Conservation (phyloP, 2,113 vertebrate genomes). For the Phyllopteryx taeniolatus region DNA sequence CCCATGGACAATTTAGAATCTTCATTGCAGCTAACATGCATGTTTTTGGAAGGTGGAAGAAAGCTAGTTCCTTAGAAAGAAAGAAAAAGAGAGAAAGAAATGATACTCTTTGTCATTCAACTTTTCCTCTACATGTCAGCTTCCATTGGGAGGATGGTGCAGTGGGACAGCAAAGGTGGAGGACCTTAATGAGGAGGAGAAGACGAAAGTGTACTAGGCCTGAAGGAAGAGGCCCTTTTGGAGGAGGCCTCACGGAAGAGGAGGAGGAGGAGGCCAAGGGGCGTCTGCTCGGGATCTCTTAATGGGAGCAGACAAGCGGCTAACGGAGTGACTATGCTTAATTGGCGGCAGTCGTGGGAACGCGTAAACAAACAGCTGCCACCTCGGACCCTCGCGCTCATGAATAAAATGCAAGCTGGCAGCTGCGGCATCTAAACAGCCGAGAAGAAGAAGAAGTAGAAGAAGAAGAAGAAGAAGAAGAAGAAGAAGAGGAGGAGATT, state of each 20-base stretch:
- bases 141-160: too few species aligned
- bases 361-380: conserved; percentile 81
- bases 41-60: too few species aligned
- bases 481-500: conserved; percentile 60
- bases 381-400: conserved; percentile 54
- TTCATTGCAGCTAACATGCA: too few species aligned
- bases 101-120: too few species aligned
- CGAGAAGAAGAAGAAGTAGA: conserved; percentile 25
- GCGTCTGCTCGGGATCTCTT: conserved; percentile 68
- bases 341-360: conserved; percentile 80
- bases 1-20: too few species aligned
- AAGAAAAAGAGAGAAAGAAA: too few species aligned
- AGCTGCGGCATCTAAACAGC: conserved; percentile 58
- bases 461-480: conserved; percentile 48
- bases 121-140: too few species aligned
- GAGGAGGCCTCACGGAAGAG: neutral
- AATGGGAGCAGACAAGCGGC: conserved; percentile 76
- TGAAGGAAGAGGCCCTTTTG: neutral
- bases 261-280: conserved; percentile 5
- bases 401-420: conserved; percentile 69
- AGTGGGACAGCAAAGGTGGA: neutral
- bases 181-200: neutral
- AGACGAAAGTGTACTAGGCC: neutral
- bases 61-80: too few species aligned
- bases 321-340: conserved; percentile 70